Conservation (phyloP, 2,797 vertebrate species). For the Bucorvus abyssinicus region DNA sequence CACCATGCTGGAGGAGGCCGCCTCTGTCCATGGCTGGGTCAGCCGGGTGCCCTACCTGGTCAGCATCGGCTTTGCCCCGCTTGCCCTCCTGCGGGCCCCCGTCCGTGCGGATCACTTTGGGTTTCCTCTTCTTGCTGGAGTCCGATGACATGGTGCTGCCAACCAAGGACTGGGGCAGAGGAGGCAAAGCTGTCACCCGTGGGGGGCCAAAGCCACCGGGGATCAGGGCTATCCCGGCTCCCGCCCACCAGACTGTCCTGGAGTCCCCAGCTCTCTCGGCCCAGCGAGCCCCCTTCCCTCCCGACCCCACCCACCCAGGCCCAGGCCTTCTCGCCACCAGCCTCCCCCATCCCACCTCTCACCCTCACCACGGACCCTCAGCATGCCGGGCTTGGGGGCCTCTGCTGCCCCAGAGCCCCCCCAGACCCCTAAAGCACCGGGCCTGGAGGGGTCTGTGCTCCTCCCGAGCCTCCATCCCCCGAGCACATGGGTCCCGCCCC, state of each 20-base stretch:
- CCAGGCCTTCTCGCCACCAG: no score
- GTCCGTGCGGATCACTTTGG: slow-evolving; percentile 92
- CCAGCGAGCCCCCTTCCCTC: rapidly evolving
- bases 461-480: neutral
- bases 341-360: neutral
- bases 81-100: slow-evolving; percentile 86
- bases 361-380: neutral
- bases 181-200: neutral
- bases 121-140: slow-evolving; percentile 90
- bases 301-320: no score
- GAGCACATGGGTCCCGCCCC: neutral
- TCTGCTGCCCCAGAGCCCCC: neutral
- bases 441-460: no score
- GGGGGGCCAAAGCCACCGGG: rapidly evolving
- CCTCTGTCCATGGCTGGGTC: rapidly evolving
- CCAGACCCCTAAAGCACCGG: neutral
- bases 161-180: neutral
- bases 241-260: rapidly evolving
- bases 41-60: neutral
- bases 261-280: rapidly evolving
- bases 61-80: slow-evolving; percentile 79
- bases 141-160: slow-evolving; percentile 79
- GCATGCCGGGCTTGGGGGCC: no score
- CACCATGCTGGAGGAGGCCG: neutral
- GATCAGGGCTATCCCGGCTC: rapidly evolving